Evolutionary conservation across 2,113 vertebrate species (phyloP), one percentile per base, ranked within the genome.

Genomic region (Candoia aspera): DNA sequence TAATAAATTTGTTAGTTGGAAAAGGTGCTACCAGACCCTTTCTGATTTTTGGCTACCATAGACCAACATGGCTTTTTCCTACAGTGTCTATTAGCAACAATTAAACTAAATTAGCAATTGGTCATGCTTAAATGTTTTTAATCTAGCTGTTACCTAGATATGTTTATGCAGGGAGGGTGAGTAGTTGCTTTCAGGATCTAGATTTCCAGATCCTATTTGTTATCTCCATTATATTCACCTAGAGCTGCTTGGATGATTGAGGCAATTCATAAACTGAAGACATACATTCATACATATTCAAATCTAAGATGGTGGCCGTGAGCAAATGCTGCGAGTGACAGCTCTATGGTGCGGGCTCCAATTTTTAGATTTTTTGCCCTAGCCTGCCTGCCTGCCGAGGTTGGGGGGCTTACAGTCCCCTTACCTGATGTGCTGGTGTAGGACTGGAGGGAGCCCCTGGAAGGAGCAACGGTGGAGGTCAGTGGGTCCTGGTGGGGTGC

Each of bases 181-280:
- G 64, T 17, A 73, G 64, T 17, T 73, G 90, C 2, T 94, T 93
- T 92, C 91, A 88, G 53, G 2, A 73, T 0, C 0, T 0, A 58
- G 21, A 2, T 93, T 53, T 92, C 88, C 85, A 92, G 79, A 23
- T 64, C 29, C 26, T 29, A 62, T 26, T 62, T 26, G 46, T 90
- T 90, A 92, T 90, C 0, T 93, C 92, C 84, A 91, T 2, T 89
- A 9, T 33, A 87, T 57, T 87, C 29, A 10, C 2, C 84, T 92
- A 37, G 92, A 83, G 54, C 49, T 85, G 49, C 6, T 93, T 29
- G 42, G 54, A 33, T 5, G n/a, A 73, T 73, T 73, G 64, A 68
- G 29, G 29, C 12, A 68, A 68, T 26, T 68, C 62, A 62, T 68
- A 68, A 68, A 68, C 4, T 68, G 29, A 68, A 68, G 42, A 42